Percentiles rank a stretch among this genome's conserved stretches.
These are phyloP conservation scores for Eidolon helvum DNA, from an alignment of 2,113 vertebrate genomes.

Conservation along the genomic window DNA sequence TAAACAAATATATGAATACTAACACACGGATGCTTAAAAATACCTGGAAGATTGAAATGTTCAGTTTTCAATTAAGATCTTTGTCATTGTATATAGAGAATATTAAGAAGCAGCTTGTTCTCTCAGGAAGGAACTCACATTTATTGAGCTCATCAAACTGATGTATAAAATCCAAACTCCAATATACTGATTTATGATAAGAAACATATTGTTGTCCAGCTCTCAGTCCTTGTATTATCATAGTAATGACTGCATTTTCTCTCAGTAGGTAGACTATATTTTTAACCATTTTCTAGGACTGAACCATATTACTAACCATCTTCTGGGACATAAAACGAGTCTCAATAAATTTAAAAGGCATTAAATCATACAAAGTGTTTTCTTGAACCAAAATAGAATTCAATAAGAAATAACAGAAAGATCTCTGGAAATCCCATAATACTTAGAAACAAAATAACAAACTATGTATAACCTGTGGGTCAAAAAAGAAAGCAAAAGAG, in stretches of 20 bases:
- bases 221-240: background rate
- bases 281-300: background rate
- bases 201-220: background rate
- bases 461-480: background rate
- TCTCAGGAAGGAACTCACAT: slow-evolving; percentile 33
- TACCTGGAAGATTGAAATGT: slow-evolving; percentile 37
- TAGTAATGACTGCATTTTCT: slow-evolving; percentile 27
- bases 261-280: background rate
- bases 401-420: slow-evolving; percentile 9
- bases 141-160: background rate
- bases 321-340: background rate
- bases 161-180: slow-evolving; percentile 19
- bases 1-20: slow-evolving; percentile 22
- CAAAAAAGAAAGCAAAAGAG: background rate
- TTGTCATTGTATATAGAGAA: background rate
- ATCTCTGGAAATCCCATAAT: background rate
- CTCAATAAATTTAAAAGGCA: background rate
- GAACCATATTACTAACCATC: background rate
- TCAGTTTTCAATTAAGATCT: slow-evolving; percentile 49
- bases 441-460: background rate
- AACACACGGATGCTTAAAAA: slow-evolving; percentile 31
- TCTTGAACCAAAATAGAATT: background rate
- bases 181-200: background rate
- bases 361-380: slow-evolving; percentile 13
- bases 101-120: background rate